Evolutionary conservation across 2,797 vertebrate genomes (phyloP), one percentile per base, ranked within the genome.

Genomic region (Sebastes kiyomatsui): DNA sequence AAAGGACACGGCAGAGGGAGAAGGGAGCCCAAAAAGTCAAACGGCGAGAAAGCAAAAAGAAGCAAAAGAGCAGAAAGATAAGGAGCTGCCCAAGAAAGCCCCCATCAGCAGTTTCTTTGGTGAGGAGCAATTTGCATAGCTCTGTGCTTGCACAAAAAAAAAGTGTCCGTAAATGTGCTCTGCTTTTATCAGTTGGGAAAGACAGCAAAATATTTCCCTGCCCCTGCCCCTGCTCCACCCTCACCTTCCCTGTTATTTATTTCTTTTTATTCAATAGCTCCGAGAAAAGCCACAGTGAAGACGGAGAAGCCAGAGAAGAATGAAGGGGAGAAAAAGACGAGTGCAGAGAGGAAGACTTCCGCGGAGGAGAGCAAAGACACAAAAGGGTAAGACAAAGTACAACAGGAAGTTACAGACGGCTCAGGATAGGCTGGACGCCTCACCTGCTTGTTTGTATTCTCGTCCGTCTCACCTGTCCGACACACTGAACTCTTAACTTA

Each of bases 21-120:
- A 73, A 70, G 67, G 70, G 84, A 93, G 87, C 87, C 90, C 88
- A 7, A 91, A 89, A 90, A 86, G 86, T 86, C 11, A 80, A 83
- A 84, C 55, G 27, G 70, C 42, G 28, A 93, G 84, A 69, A 76
- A 72, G 79, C 67, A 83, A 85, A 91, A 74, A 80, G 88, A 67
- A 62, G 68, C 64, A 16, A 87, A 90, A 72, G 91, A 92, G 78
- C 90, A 88, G 81, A 87, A 82, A 89, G 90, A 93, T 87, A 93
- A 91, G 82, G 83, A 88, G 77, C 32, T 49, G n/a, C 86, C 87
- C 35, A 95, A 92, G 87, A 96, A 93, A 88, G 23, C 90, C 6
- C 84, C 92, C 2, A 94, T 97, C 90, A 96, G 94, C 94, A 97
- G 92, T 91, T 98, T 98, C 94, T 98, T 98, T 91, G 92, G 97